phyloP scores from a whole-genome alignment of 2,113 vertebrate genomes.

The Bucco capensis region DNA sequence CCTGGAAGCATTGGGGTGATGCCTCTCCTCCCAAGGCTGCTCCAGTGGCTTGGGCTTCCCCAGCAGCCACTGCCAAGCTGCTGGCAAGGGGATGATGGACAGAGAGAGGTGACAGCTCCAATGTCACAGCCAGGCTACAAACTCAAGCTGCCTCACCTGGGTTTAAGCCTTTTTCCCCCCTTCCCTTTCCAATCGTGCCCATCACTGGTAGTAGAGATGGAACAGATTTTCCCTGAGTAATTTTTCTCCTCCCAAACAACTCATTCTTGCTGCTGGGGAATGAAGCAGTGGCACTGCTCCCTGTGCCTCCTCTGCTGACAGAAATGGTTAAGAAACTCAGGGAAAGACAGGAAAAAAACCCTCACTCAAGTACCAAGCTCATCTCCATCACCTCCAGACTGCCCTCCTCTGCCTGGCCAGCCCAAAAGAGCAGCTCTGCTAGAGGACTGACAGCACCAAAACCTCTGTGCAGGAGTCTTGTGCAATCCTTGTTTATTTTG shows the following conservation, averaged over 20 bases:
- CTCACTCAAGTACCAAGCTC: neutral
- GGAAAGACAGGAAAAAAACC: neutral
- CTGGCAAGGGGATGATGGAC: neutral
- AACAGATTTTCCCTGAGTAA: neutral
- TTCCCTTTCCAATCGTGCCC: neutral
- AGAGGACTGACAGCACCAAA: fast-evolving
- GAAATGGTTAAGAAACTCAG: neutral
- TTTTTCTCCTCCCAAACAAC: fast-evolving
- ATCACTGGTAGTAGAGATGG: neutral
- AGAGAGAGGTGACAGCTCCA: neutral
- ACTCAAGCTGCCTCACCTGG: neutral
- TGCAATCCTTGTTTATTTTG: neutral
- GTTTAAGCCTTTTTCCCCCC: neutral
- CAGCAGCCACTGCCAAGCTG: neutral
- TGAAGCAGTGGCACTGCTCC: no score
- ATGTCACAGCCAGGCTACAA: neutral
- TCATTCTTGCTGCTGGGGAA: no score
- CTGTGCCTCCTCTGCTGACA: neutral
- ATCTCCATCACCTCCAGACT: neutral
- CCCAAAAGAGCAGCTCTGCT: fast-evolving
- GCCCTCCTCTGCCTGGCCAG: neutral
- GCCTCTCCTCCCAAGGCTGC: neutral
- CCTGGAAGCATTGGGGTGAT: neutral
- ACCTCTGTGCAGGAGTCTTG: neutral
- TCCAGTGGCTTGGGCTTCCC: neutral